phyloP scores from a whole-genome alignment of 2,113 vertebrate species.

The Cyprinodon tularosa region DNA sequence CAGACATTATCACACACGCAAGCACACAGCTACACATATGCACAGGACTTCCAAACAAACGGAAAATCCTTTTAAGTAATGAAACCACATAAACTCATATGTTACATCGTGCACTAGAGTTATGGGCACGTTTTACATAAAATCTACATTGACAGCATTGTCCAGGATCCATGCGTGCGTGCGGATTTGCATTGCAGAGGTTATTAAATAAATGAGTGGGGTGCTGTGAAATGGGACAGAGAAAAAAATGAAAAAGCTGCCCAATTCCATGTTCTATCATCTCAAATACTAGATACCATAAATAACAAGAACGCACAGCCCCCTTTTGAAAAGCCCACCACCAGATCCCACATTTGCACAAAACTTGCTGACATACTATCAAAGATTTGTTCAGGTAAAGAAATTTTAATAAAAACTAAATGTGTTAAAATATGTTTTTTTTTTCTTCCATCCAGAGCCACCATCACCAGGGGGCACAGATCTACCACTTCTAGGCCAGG shows the following conservation, averaged over 20 bases:
- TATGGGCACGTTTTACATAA: conserved; percentile 82
- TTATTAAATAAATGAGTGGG: conserved; percentile 85
- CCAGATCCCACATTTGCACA: not conserved
- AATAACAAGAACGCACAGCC: conserved; percentile 75
- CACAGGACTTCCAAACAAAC: conserved; percentile 56
- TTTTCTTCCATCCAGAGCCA: conserved; percentile 11
- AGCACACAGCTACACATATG: conserved; percentile 26
- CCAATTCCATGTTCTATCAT: conserved; percentile 75
- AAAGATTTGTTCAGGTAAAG: not conserved
- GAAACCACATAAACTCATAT: conserved; percentile 80
- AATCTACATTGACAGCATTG: conserved; percentile 78
- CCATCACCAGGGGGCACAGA: conserved; percentile 39
- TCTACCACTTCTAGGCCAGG: conserved; percentile 30
- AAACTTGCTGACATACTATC: conserved; percentile 1
- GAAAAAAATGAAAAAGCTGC: conserved; percentile 52
- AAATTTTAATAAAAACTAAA: not conserved
- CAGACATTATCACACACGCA: not conserved
- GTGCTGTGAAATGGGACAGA: conserved; percentile 60
- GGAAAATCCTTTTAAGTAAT: conserved; percentile 84
- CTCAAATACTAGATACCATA: conserved; percentile 81
- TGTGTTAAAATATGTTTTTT: not conserved
- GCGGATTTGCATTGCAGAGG: conserved; percentile 82
- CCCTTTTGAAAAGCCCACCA: not conserved
- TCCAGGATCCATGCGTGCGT: conserved; percentile 76
- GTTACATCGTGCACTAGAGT: conserved; percentile 76